These are phyloP conservation scores for Pedionomus torquatus DNA, from an alignment of 2,113 vertebrate species.

Conservation along the genomic window DNA sequence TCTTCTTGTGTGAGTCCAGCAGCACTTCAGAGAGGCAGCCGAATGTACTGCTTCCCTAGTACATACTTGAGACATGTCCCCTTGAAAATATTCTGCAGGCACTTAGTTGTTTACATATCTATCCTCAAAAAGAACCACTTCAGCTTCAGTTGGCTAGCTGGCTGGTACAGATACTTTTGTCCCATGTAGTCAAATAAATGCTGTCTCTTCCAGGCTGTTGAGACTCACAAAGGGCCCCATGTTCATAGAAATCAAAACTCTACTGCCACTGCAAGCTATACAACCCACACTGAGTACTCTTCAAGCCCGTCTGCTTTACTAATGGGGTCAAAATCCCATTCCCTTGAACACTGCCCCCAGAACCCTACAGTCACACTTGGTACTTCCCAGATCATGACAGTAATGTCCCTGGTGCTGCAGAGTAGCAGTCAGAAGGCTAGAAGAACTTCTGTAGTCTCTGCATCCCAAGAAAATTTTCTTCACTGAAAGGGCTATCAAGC, in stretches of 20 bases:
- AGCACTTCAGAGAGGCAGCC: background rate
- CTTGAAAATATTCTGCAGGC: background rate
- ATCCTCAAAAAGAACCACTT: background rate
- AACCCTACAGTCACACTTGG: background rate
- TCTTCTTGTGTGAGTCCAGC: background rate
- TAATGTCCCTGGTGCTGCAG: background rate
- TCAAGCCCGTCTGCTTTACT: background rate
- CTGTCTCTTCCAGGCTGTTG: background rate
- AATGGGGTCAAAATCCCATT: background rate
- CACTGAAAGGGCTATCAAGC: background rate
- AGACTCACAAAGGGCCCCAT: background rate
- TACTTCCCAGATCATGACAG: background rate
- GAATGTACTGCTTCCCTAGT: background rate
- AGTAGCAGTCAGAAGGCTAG: background rate
- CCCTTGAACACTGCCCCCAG: background rate
- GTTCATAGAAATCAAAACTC: background rate
- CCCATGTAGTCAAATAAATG: background rate
- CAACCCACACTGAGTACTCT: background rate
- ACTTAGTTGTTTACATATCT: background rate
- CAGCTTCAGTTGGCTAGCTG: background rate
- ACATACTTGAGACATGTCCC: background rate
- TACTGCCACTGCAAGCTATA: background rate
- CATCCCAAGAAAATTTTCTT: background rate
- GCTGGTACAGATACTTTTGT: background rate
- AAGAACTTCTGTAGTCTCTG: background rate